Base-by-base conservation (phyloP, 2,113 vertebrate species). In the Aramus guarauna region DNA sequence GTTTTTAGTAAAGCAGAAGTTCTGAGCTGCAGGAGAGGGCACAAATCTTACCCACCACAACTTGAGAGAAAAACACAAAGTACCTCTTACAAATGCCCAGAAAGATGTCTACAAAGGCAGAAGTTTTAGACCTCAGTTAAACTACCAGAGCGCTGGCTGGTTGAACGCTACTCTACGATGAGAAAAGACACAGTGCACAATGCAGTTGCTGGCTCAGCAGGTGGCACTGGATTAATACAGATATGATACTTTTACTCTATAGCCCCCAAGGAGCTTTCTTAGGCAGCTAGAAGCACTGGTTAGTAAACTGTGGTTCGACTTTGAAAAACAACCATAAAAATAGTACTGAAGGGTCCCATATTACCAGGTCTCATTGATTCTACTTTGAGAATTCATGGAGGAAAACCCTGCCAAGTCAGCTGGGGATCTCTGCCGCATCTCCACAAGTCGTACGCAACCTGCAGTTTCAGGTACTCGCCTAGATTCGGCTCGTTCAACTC, bases 131-230 rank as follows among this genome's bases (percentile, higher is more conserved):
- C 17, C 39, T 12, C 59, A 80, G 58, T 80, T 11, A 66, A 37
- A 37, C 32, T 60, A 52, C 41, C 48, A 63, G 74, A 82, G 53
- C 29, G 3, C 76, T 80, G 75, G 47, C 19, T 56, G 30, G 22
- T 72, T 68, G 90, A 85, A 34, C 0, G 1, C 37, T 66, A 45
- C 32, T 23, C 83, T 62, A 37, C 0, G 1, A 64, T 27, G 53
- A 60, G 82, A 48, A 85, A 47, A 81, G 39, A 62, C 21, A 52
- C 67, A 24, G 73, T 9, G 78, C 84, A 94, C 62, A 82, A 73
- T 82, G 80, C 91, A 92, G 86, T 69, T 92, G 87, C 80, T 94
- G 94, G 53, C 94, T 97, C 90, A 93, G 91, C 92, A 96, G 94
- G 91, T 94, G 91, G 89, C 96, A 96, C 86, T 95, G 92, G 84